Evolutionary conservation across 2,797 vertebrate species (phyloP).

Genomic region (Menidia menidia): DNA sequence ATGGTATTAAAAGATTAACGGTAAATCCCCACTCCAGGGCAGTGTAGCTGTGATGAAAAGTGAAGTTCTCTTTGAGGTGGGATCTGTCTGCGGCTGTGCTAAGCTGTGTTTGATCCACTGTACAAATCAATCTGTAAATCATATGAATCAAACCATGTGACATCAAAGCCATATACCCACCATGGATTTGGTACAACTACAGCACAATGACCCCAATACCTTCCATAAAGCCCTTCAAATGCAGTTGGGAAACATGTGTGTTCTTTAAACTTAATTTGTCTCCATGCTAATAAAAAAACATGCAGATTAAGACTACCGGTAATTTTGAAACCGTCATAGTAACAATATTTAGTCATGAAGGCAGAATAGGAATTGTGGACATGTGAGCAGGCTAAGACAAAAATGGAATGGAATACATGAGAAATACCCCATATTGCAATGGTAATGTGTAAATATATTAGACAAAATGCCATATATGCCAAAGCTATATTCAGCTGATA

Average conservation of each 20-base stretch:
- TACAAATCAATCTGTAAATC: slow-evolving; percentile 55
- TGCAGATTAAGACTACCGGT: slow-evolving; percentile 43
- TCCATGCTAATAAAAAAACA: slow-evolving; percentile 4
- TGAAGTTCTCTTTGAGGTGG: slow-evolving; percentile 76
- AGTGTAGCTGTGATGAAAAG: slow-evolving; percentile 65
- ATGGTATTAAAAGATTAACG: slow-evolving; percentile 80
- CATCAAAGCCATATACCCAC: slow-evolving; percentile 47
- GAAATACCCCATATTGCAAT: neutral
- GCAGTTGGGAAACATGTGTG: neutral
- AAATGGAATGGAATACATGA: neutral
- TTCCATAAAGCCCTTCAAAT: neutral
- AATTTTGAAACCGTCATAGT: slow-evolving; percentile 26
- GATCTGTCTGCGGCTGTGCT: slow-evolving; percentile 48
- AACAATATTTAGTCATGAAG: slow-evolving; percentile 57
- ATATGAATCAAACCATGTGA: slow-evolving; percentile 66
- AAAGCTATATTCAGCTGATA: neutral
- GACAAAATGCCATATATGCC: neutral
- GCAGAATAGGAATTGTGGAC: slow-evolving; percentile 24
- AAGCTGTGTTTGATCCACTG: slow-evolving; percentile 63
- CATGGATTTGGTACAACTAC: slow-evolving; percentile 3
- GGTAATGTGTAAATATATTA: no score
- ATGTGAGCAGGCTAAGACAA: slow-evolving; percentile 6
- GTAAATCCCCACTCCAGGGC: slow-evolving; percentile 69
- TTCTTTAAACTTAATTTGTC: slow-evolving; percentile 11
- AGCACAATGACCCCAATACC: slow-evolving; percentile 3